Percentiles rank a stretch among this genome's conserved stretches.
Evolutionary conservation across 2,797 vertebrate genomes (phyloP).

Genomic region (Manis crassicaudata): DNA sequence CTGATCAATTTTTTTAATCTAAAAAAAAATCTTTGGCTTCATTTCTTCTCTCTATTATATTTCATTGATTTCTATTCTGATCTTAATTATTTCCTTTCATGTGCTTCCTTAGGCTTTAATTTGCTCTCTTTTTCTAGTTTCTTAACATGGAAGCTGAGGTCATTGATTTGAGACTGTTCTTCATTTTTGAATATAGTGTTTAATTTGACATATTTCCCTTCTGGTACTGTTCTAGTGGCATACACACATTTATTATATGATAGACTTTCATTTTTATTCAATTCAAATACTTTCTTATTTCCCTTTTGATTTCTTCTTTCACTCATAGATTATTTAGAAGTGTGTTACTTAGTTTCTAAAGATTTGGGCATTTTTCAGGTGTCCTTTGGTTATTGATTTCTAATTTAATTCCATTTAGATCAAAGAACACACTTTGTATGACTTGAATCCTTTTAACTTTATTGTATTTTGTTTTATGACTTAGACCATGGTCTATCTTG

Average conservation of each 20-base stretch:
- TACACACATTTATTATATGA: neutral
- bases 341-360: conserved; percentile 39
- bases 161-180: conserved; percentile 8
- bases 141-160: neutral
- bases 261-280: conserved; percentile 36
- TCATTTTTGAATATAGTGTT: neutral
- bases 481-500: neutral
- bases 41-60: neutral
- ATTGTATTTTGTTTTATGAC: neutral
- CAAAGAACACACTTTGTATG: neutral
- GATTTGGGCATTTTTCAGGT: conserved; percentile 41
- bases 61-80: neutral
- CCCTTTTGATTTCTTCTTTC: conserved; percentile 46
- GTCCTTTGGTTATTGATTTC: conserved; percentile 45
- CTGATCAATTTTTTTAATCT: neutral
- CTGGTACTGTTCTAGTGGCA: neutral
- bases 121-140: neutral
- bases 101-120: neutral
- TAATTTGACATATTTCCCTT: neutral
- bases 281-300: conserved; percentile 60
- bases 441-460: conserved; percentile 52
- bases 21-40: neutral
- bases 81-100: neutral
- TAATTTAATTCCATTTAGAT: conserved; percentile 56
- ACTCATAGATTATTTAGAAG: conserved; percentile 52